phyloP scores from a whole-genome alignment of 2,888 invertebrate genomes.

The Drosophila formosana region DNA sequence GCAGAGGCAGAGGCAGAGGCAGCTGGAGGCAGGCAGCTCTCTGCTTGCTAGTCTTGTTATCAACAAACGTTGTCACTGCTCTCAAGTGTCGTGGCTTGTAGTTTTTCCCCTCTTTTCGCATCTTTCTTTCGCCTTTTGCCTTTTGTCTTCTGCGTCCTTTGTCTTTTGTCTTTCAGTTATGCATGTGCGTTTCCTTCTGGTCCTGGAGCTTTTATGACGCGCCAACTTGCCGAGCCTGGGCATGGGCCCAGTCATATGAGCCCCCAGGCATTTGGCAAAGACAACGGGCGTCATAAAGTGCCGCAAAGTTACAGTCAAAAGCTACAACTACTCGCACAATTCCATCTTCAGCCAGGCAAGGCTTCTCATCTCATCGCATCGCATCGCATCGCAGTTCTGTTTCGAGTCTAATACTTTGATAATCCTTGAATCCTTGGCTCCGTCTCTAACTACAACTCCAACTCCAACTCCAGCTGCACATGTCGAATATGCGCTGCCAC shows the following conservation, averaged over 20 bases:
- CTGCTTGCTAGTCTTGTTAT: constrained; percentile 51
- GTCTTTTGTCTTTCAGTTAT: constrained; percentile 79
- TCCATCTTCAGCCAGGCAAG: constrained; percentile 8
- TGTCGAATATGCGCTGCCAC: constrained; percentile 61
- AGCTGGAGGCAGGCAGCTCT: constrained; percentile 13
- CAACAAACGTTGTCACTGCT: constrained; percentile 68
- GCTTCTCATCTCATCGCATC: constrained; percentile 12
- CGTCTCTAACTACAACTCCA: constrained; percentile 22
- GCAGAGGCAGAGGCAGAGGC: constrained; percentile 1
- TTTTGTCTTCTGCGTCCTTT: constrained; percentile 73
- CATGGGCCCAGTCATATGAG: constrained; percentile 54
- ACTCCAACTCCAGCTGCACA: constrained; percentile 10
- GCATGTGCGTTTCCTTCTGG: constrained; percentile 72
- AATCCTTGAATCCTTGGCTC: constrained; percentile 66
- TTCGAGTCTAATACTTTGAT: constrained; percentile 73
- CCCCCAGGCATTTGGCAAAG: constrained; percentile 66
- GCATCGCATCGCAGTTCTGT: constrained; percentile 1
- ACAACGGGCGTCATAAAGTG: constrained; percentile 70
- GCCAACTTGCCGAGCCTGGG: constrained; percentile 53
- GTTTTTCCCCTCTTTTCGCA: constrained; percentile 20
- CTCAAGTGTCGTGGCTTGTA: constrained; percentile 62
- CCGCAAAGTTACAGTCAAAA: constrained; percentile 75
- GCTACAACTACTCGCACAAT: constrained; percentile 30
- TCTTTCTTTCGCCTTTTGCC: constrained; percentile 34
- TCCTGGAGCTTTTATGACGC: constrained; percentile 68